Base-by-base conservation (phyloP, 92 coral and sea anemone species). In the Montipora capitata region DNA sequence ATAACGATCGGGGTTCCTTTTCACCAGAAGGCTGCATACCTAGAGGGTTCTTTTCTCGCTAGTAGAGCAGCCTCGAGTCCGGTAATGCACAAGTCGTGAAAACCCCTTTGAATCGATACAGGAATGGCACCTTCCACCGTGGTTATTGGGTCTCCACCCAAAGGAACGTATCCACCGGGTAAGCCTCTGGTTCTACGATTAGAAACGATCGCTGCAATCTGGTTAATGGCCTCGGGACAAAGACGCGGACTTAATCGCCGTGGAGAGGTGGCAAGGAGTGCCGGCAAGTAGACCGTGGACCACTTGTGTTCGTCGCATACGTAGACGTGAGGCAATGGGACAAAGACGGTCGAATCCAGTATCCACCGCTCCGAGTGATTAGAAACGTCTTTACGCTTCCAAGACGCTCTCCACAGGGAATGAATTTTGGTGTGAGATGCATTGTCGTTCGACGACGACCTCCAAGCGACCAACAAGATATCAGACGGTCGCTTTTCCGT, bases 11-110 rank as follows among this genome's bases (percentile, higher is more conserved):
- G 13, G 48, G n/a, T 9, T n/a, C 10, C 16, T n/a, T 4, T 11
- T 73, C 59, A 73, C 78, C 78, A 73, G 61, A 73, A 73, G 35
- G 57, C 78, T 2, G 78, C 78, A n/a, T 73, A 73, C 27, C 78
- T 7, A 40, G 58, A 45, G 4, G 14, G 35, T 5, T 73, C 56
- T 4, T 10, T 14, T 73, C 78, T 38, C 3, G 10, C 20, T 40
- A 13, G 68, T 16, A 38, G 9, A 3, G 81, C 67, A 20, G 81
- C 81, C 1, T 56, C 51, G 4, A 77, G 76, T 15, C 63, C 69
- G 2, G 64, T 66, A 11, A 76, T 49, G 89, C 51, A 63, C 59
- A 71, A 70, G 59, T 79, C 42, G 74, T 15, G 5, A 49, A 58
- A 76, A 64, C 89, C 64, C 27, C 35, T 40, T 40, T 85, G 76